These are phyloP conservation scores for Rousettus leschenaultii DNA, from an alignment of 2,113 vertebrate genomes.

Conservation along the genomic window DNA sequence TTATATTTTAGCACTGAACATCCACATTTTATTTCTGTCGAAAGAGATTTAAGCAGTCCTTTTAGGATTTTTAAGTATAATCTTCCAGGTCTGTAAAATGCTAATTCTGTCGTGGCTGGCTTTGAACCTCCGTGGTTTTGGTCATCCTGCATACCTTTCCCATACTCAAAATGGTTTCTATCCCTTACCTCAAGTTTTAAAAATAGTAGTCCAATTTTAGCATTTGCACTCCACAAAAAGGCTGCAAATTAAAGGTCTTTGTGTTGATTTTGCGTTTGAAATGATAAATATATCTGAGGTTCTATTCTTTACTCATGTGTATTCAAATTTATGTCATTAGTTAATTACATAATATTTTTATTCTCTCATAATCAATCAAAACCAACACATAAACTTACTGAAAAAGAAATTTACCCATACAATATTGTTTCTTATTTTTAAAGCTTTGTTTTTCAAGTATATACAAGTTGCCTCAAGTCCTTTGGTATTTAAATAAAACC, in stretches of 20 bases:
- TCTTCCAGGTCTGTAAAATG: background rate
- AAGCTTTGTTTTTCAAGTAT: background rate
- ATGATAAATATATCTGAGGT: background rate
- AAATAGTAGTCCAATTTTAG: conserved; percentile 55
- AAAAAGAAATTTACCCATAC: background rate
- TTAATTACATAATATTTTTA: conserved; percentile 9
- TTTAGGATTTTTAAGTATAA: background rate
- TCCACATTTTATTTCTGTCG: background rate
- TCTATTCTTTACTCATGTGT: background rate
- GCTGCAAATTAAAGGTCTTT: conserved; percentile 20
- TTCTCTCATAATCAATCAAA: background rate
- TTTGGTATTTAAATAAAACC: background rate
- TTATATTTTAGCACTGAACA: background rate
- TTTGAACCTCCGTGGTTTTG: conserved; percentile 16
- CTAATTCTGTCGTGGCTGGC: background rate
- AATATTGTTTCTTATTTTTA: background rate
- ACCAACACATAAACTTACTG: background rate
- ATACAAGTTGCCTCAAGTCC: background rate
- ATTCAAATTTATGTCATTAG: conserved; percentile 2
- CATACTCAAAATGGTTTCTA: background rate
- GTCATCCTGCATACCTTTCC: background rate
- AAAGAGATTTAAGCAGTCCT: background rate
- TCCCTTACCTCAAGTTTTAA: conserved; percentile 41
- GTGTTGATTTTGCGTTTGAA: conserved; percentile 1
- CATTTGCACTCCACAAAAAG: conserved; percentile 10